Evolutionary conservation across 2,888 invertebrate species (phyloP).

Genomic region (Sinohyriopsis cumingii): DNA sequence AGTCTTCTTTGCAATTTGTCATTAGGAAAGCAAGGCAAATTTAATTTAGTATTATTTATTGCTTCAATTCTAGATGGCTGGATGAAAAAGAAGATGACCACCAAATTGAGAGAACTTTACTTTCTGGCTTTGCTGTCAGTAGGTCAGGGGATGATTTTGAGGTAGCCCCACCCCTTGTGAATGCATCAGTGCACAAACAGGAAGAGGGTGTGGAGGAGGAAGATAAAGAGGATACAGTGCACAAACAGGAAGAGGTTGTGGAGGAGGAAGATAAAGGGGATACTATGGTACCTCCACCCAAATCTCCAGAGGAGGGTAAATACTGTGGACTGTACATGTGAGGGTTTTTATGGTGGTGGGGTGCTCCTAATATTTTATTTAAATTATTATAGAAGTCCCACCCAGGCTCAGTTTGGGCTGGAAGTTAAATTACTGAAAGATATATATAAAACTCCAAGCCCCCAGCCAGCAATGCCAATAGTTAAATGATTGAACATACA

Average conservation of each 20-base stretch:
- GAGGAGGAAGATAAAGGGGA: not conserved
- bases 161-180: not conserved
- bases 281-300: not conserved
- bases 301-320: too few species aligned
- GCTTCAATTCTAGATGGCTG: conserved; percentile 60
- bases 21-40: not conserved
- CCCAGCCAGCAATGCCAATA: too few species aligned
- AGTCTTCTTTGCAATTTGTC: not conserved
- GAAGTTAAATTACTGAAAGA: too few species aligned
- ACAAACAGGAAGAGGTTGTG: conserved; percentile 1
- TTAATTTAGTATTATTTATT: not conserved
- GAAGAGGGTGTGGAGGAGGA: conserved; percentile 4
- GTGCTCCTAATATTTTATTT: too few species aligned
- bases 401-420: too few species aligned
- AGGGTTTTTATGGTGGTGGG: too few species aligned
- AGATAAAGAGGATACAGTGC: not conserved
- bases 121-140: conserved; percentile 9
- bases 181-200: not conserved
- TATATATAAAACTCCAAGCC: too few species aligned
- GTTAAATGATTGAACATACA: too few species aligned
- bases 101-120: conserved; percentile 52
- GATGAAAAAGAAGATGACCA: conserved; percentile 68
- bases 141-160: not conserved
- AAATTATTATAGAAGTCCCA: too few species aligned
- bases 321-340: too few species aligned